Base-by-base conservation (phyloP, 1,140 invertebrate species). In the Chionoecetes opilio region DNA sequence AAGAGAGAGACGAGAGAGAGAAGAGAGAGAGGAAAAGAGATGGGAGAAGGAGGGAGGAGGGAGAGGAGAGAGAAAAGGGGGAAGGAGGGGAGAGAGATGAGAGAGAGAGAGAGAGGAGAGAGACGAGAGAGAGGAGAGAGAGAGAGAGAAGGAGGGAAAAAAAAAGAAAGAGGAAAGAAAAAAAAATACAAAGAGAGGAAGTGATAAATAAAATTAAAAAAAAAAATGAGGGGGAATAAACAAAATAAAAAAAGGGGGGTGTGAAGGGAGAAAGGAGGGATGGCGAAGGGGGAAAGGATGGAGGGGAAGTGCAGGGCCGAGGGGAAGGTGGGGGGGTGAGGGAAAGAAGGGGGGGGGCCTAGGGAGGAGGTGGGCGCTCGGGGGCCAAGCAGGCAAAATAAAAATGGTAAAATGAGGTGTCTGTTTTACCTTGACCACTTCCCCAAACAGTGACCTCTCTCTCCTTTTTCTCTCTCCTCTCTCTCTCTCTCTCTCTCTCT, bases 61-160 rank as follows among this genome's bases (percentile, higher is more conserved):
- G n/a, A 34, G n/a, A n/a, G 35, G 37, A 88, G 37, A 88, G 32
- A 38, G 32, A 88, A n/a, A 38, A 34, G 17, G 86, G n/a, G n/a
- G n/a, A n/a, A n/a, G n/a, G n/a, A n/a, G n/a, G n/a, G n/a, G 41
- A 31, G 88, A 53, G 41, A 53, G 88, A 90, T n/a, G n/a, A 26
- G n/a, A 29, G 31, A 38, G 53, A 38, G 31, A 38, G 53, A 14
- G 31, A 29, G 31, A 26, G 53, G 37, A 53, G 88, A 53, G 41
- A 41, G 88, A 90, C n/a, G 37, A 41, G 88, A 46, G 88, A 53
- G 41, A 90, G 88, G 37, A 46, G 88, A 90, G 41, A 53, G 31
- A 90, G 88, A 53, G 41, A 90, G 88, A 90, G 41, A 38, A 6
- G 31, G 41, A 46, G 38, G 5, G 34, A 34, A n/a, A 84, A n/a